These are phyloP conservation scores for Formica selysi DNA, from an alignment of 1,140 invertebrate genomes.

Conservation along the genomic window DNA sequence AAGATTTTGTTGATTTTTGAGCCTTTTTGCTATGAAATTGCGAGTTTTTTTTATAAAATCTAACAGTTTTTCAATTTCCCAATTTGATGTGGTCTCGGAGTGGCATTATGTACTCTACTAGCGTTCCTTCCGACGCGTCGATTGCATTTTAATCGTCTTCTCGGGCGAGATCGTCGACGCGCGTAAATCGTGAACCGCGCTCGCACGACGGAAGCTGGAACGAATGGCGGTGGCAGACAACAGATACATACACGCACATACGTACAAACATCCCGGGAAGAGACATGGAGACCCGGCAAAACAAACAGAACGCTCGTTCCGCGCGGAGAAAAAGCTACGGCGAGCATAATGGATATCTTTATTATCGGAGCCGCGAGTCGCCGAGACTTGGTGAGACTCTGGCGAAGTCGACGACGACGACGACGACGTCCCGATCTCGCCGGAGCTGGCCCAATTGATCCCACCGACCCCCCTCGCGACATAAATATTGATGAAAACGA, in stretches of 20 bases:
- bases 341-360: constrained; percentile 77
- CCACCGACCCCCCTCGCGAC: constrained; percentile 27
- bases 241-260: background rate
- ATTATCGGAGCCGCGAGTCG: constrained; percentile 71
- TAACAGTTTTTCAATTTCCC: too few relatives aligned
- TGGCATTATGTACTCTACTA: too few relatives aligned
- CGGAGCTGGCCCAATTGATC: constrained; percentile 70
- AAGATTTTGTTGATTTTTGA: too few relatives aligned
- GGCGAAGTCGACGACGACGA: constrained; percentile 49
- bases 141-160: constrained; percentile 46
- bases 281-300: constrained; percentile 55
- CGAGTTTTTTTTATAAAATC: too few relatives aligned
- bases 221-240: constrained; percentile 39
- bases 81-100: too few relatives aligned
- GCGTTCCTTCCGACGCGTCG: background rate
- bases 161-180: constrained; percentile 18
- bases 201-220: constrained; percentile 33
- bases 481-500: constrained; percentile 79
- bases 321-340: constrained; percentile 66
- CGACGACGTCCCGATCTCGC: constrained; percentile 41
- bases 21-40: too few relatives aligned
- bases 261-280: background rate
- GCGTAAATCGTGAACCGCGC: constrained; percentile 41
- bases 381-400: constrained; percentile 49
- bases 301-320: constrained; percentile 67